Base-by-base conservation (phyloP, 2,888 invertebrate species). In the Sericinus montela region DNA sequence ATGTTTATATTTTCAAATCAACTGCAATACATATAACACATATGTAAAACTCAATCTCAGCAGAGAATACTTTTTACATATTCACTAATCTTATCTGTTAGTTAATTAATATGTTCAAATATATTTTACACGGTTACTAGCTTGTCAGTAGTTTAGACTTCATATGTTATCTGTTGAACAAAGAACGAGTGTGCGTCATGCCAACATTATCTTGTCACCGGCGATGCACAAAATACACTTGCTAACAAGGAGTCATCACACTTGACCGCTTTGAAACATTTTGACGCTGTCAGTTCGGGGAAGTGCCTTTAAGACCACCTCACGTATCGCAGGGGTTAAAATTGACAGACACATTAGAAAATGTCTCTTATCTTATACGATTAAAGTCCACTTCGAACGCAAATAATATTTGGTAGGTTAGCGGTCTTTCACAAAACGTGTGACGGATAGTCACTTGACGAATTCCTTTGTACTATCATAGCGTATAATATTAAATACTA, bases 221-320 rank as follows among this genome's bases (percentile, higher is more conserved):
- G 60, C 37, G 67, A 55, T 52, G 58, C 57, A 67, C 67, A 72
- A 69, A 56, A 72, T 63, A 72, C 65, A 79, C 75, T 70, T 66
- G 72, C 72, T 82, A 84, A 84, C 83, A 77, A 84, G 82, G 58
- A 80, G 76, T 79, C 76, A 72, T 80, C 74, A 71, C 80, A 81
- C 79, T 80, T 79, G 81, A 79, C 78, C 76, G 79, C 65, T 64
- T 69, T 73, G 65, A 77, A 76, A 64, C 74, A 73, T 80, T 81
- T 76, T 78, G 83, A 86, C 80, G 78, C 72, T 74, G 79, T 75
- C 81, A 70, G 67, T 71, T 69, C 67, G 62, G 67, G 67, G 75
- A 70, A 75, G 75, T 71, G 75, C 71, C 72, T 72, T 67, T 62
- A 57, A 60, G 75, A 77, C 77, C 80, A 75, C 80, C 79, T 65